phyloP scores from a whole-genome alignment of 35 echinoderm and acorn worm species.

The Chiridota heheva region DNA sequence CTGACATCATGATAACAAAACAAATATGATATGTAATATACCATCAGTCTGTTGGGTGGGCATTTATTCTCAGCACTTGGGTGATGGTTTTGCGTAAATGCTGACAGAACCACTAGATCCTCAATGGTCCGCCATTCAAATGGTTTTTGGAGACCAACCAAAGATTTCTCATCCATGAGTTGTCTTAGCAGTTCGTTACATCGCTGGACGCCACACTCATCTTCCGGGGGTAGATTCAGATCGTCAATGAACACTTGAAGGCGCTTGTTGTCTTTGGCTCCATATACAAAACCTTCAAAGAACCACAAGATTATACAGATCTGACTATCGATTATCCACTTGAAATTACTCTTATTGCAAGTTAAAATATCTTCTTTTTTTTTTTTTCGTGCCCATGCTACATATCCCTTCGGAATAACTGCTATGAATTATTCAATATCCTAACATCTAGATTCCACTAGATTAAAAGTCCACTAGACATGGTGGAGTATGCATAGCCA shows the following conservation, averaged over 20 bases:
- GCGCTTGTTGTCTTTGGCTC: constrained; percentile 96
- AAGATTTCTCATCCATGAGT: constrained; percentile 76
- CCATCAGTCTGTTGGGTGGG: constrained; percentile 74
- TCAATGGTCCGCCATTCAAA: constrained; percentile 98
- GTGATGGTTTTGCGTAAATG: constrained; percentile 64
- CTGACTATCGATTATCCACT: too few relatives aligned
- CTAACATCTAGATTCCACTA: too few relatives aligned
- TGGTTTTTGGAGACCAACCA: constrained; percentile 89
- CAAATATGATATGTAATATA: constrained; percentile 29
- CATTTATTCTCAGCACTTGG: constrained; percentile 65
- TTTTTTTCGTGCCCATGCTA: not conserved
- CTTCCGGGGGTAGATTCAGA: constrained; percentile 76
- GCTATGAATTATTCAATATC: not conserved
- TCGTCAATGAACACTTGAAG: constrained; percentile 98
- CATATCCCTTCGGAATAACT: not conserved
- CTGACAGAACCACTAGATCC: constrained; percentile 69
- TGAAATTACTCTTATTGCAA: too few relatives aligned
- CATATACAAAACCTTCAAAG: constrained; percentile 88
- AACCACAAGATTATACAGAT: not conserved
- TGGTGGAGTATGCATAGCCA: too few relatives aligned
- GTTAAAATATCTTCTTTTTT: not conserved
- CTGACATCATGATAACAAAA: too few relatives aligned
- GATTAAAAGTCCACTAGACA: too few relatives aligned
- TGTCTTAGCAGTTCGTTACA: constrained; percentile 89
- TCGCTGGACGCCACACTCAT: constrained; percentile 86